Evolutionary conservation across 2,113 vertebrate genomes (phyloP).

Genomic region (Romanogobio albipinnatus): DNA sequence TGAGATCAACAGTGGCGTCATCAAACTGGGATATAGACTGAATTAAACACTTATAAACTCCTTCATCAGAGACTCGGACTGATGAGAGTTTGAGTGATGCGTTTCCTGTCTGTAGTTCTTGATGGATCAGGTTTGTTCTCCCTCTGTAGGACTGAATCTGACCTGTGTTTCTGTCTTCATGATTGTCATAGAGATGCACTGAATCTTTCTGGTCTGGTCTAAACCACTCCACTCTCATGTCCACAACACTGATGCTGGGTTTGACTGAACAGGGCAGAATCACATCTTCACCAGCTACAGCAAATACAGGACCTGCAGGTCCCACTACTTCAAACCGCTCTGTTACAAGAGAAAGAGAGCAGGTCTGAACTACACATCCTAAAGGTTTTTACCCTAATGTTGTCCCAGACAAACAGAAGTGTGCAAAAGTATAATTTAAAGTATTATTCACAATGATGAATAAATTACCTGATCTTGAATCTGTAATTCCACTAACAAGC

Average conservation of each 20-base stretch:
- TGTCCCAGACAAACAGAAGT: not conserved
- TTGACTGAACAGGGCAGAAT: conserved; percentile 44
- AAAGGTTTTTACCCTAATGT: not conserved
- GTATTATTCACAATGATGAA: not conserved
- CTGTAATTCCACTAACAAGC: not conserved
- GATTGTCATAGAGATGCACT: conserved; percentile 37
- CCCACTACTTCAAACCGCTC: not conserved
- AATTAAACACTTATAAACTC: conserved; percentile 20
- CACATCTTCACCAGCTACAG: conserved; percentile 24
- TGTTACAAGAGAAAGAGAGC: not conserved
- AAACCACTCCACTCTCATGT: conserved; percentile 42
- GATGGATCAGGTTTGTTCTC: conserved; percentile 16
- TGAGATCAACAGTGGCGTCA: not conserved
- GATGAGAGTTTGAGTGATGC: not conserved
- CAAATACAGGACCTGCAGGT: not conserved
- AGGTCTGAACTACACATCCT: not conserved
- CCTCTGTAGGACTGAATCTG: conserved; percentile 44
- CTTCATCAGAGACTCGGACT: conserved; percentile 6
- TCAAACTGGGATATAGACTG: not conserved
- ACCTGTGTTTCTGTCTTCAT: not conserved
- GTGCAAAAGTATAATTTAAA: not conserved
- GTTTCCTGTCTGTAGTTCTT: conserved; percentile 10
- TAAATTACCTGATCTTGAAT: not conserved
- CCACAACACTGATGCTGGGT: conserved; percentile 33
- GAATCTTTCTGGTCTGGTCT: not conserved